Evolutionary conservation across 2,888 invertebrate species (phyloP).

Genomic region (Chloroclystis v-ata): DNA sequence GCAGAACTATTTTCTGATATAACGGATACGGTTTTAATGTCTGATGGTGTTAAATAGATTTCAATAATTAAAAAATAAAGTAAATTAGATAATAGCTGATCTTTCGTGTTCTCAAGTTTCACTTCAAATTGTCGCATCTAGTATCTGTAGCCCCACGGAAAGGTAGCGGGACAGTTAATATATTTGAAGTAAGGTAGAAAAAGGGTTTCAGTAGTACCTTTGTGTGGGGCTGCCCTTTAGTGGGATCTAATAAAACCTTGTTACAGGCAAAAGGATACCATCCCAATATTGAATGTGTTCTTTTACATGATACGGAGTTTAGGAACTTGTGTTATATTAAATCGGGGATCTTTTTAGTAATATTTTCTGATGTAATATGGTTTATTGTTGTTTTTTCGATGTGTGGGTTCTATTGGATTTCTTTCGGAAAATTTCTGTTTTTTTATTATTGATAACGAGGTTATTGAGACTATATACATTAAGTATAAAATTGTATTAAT

Average conservation of each 20-base stretch:
- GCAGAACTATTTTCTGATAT: too few relatives aligned
- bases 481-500: too few relatives aligned
- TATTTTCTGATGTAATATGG: conserved; percentile 32
- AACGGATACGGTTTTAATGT: too few relatives aligned
- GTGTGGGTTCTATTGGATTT: background rate
- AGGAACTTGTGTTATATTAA: conserved; percentile 74
- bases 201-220: conserved; percentile 76
- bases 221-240: conserved; percentile 77
- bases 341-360: conserved; percentile 68
- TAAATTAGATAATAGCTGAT: too few relatives aligned
- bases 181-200: conserved; percentile 78
- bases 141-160: conserved; percentile 34
- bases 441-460: too few relatives aligned
- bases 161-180: conserved; percentile 76
- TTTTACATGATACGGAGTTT: conserved; percentile 78
- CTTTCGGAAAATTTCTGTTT: too few relatives aligned
- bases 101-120: background rate
- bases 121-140: conserved; percentile 33
- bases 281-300: conserved; percentile 78
- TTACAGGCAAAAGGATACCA: conserved; percentile 78
- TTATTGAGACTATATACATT: too few relatives aligned
- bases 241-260: conserved; percentile 79
- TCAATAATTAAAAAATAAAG: too few relatives aligned
- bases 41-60: too few relatives aligned
- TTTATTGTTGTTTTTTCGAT: conserved; percentile 1